Base-by-base conservation (phyloP, 2,888 invertebrate genomes). In the Psylliodes chrysocephalus region DNA sequence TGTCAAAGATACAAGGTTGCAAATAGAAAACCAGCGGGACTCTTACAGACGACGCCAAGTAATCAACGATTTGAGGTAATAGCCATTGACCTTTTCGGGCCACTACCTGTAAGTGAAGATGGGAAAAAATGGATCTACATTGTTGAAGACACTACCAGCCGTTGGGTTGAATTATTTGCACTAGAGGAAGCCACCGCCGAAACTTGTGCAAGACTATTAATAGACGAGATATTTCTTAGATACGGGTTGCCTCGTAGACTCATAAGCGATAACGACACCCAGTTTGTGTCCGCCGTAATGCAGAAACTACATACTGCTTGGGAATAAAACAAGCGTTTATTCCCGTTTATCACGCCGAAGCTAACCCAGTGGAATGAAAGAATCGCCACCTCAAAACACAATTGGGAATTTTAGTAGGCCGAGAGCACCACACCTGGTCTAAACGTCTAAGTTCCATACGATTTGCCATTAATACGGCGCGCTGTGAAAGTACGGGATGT, bases 201-300 rank as follows among this genome's bases (percentile, higher is more conserved):
- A 49, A 52, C 73, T 33, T 52, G 71, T 69, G 75, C 74, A 1
- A 18, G 38, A 15, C 60, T 44, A 0, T 66, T 77, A 17, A 57
- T 76, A 8, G 60, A 75, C 15, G 73, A 77, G 61, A 61, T 76
- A 19, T 64, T 75, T 17, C 64, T 75, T 2, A 67, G 79, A 1
- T 80, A 75, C 66, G 80, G 80, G 1, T 44, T 73, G 0, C 80
- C 79, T 0, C 22, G 79, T 1, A 46, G 74, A 40, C 52, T 82
- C 0, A 73, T 76, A 1, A 75, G 73, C 19, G 80, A 82, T 59
- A 82, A 81, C 57, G 81, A 75, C 4, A 19, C 71, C 38, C 79
- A 75, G 66, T 80, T 80, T 55, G 64, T 78, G 1, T 69, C 72
- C n/a, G 71, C 52, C 3, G 64, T 76, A 0, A 78, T 79, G 77